phyloP scores from a whole-genome alignment of 2,113 vertebrate genomes.

The Syrmaticus mikado region DNA sequence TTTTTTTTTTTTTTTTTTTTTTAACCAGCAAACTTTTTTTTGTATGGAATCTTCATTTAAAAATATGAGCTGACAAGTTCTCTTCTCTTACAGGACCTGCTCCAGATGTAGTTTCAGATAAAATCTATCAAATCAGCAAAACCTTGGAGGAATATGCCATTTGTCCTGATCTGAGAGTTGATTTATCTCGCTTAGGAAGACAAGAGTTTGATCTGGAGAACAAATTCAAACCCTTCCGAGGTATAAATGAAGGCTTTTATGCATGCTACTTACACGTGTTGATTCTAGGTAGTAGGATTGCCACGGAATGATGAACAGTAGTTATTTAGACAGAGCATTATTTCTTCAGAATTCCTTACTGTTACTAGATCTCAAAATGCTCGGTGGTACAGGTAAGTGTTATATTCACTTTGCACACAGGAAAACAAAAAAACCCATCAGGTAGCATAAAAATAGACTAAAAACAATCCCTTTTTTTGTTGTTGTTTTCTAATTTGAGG shows the following conservation, averaged over 20 bases:
- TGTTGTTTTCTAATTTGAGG: background rate
- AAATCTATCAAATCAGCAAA: constrained; percentile 96
- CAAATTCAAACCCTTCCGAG: constrained; percentile 99
- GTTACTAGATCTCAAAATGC: background rate
- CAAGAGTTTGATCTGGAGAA: constrained; percentile 99
- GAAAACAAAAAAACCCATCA: background rate
- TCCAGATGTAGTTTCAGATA: constrained; percentile 92
- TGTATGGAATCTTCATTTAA: background rate
- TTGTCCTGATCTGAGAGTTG: constrained; percentile 93
- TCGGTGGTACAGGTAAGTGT: background rate
- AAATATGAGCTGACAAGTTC: background rate
- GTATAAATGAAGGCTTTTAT: constrained; percentile 70
- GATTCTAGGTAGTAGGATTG: background rate
- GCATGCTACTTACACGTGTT: background rate
- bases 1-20: background rate
- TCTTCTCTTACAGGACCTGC: constrained; percentile 86
- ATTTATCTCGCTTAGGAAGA: constrained; percentile 93
- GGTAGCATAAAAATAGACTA: background rate
- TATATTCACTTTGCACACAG: background rate
- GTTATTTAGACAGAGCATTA: background rate
- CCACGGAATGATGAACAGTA: background rate
- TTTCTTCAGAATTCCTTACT: background rate
- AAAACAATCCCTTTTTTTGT: background rate
- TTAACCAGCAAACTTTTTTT: background rate
- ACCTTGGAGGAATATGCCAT: constrained; percentile 97